Percentiles rank a stretch among this genome's conserved stretches.
Evolutionary conservation across 2,797 vertebrate genomes (phyloP).

Genomic region (Bryconaethiops microstoma): DNA sequence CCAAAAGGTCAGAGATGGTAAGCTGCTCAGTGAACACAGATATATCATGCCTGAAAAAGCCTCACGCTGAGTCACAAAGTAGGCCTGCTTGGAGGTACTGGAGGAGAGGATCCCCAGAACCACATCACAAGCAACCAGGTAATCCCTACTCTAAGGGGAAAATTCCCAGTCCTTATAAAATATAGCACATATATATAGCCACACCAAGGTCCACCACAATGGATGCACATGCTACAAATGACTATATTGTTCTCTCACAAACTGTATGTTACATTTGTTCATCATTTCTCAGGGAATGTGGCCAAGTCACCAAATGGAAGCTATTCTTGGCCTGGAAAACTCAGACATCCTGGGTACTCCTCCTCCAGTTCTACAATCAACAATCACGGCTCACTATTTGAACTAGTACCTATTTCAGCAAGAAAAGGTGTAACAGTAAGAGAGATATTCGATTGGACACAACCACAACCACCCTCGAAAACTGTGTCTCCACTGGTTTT

Average conservation of each 20-base stretch:
- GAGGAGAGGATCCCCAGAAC: slow-evolving; percentile 76
- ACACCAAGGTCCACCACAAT: background rate
- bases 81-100: slow-evolving; percentile 81
- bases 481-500: slow-evolving; percentile 35
- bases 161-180: background rate
- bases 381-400: slow-evolving; percentile 72
- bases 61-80: slow-evolving; percentile 46
- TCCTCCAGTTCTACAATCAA: slow-evolving; percentile 31
- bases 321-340: slow-evolving; percentile 26
- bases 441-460: slow-evolving; percentile 56
- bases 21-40: slow-evolving; percentile 66
- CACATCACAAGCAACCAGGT: slow-evolving; percentile 78
- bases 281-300: slow-evolving; percentile 61
- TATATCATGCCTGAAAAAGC: slow-evolving; percentile 59
- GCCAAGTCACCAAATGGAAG: slow-evolving; percentile 10
- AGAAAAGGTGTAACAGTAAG: slow-evolving; percentile 61
- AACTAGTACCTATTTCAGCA: slow-evolving; percentile 55
- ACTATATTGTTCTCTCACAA: slow-evolving; percentile 3
- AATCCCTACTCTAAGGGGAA: background rate
- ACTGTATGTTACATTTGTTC: background rate
- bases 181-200: background rate
- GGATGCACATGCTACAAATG: background rate
- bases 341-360: slow-evolving; percentile 28
- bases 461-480: slow-evolving; percentile 53
- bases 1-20: slow-evolving; percentile 45